Base-by-base conservation (phyloP, 2,797 vertebrate species). In the Columba guinea region DNA sequence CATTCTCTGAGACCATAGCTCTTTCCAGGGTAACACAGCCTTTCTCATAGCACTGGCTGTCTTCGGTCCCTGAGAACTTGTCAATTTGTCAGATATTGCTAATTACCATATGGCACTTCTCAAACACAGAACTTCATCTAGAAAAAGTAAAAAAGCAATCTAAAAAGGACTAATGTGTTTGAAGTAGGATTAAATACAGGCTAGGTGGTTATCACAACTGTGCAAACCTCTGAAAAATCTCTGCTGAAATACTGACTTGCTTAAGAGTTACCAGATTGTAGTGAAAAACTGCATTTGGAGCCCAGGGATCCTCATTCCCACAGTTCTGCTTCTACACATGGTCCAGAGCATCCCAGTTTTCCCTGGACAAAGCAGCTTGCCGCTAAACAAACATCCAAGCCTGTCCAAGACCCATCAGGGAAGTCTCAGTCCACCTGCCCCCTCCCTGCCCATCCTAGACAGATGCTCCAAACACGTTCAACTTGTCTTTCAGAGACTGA, bases 11-110 rank as follows among this genome's bases (percentile, higher is more conserved):
- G 34, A 99, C 98, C 69, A 99, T 98, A 28, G 98, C 98, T 23
- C 98, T 98, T 95, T 99, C 98, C 97, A 99, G 98, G 97, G 99
- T 99, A 96, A 99, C 98, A 1, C 98, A 97, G 7, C 98, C 99
- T 95, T 99, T 98, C 93, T 99, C 99, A 96, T 99, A 99, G 69
- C 98, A 97, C 97, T 99, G 98, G 90, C 98, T 99, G 97, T 99
- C 99, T 98, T 99, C 28, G 30, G 48, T 28, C 8, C 35, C 69
- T 41, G 18, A 68, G 62, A 81, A 19, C 12, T 17, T 44, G 41
- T 37, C 5, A 1, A 2, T 44, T 59, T 77, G 22, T 19, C 62
- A 84, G 64, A 44, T 18, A 22, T 39, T 63, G 67, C 35, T 56
- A 7, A 15, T 9, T 75, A 27, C n/a, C 17, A 15, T 15, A 46